Evolutionary conservation across 2,113 vertebrate species (phyloP).

Genomic region (Cricetomys ansorgei): DNA sequence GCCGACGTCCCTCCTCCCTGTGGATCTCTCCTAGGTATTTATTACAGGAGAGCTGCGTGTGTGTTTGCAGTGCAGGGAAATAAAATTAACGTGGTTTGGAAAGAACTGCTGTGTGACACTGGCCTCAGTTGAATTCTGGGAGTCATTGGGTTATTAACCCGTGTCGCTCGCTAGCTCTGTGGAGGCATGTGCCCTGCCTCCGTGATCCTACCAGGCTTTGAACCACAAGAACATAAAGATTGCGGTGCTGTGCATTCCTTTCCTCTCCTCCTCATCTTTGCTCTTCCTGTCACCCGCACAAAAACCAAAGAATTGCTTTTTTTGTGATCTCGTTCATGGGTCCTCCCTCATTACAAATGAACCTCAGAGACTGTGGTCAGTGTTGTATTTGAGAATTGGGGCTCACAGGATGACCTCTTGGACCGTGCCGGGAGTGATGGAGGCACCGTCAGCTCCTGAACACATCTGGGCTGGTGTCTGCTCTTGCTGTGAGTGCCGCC

Average conservation of each 20-base stretch:
- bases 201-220: neutral
- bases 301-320: neutral
- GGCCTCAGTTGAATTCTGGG: slow-evolving; percentile 56
- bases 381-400: slow-evolving; percentile 30
- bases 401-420: neutral
- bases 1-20: slow-evolving; percentile 88
- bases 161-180: slow-evolving; percentile 62
- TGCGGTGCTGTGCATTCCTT: neutral
- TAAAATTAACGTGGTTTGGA: slow-evolving; percentile 25
- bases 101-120: slow-evolving; percentile 62
- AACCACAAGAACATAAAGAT: neutral
- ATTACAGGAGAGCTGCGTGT: slow-evolving; percentile 63
- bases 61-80: slow-evolving; percentile 80
- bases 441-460: neutral
- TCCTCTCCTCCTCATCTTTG: neutral
- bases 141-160: slow-evolving; percentile 70
- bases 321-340: neutral
- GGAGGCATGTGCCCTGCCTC: neutral
- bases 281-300: neutral
- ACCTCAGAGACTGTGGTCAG: neutral
- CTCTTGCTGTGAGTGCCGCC: neutral
- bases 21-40: slow-evolving; percentile 96
- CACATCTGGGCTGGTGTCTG: neutral
- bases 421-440: neutral
- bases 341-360: neutral